Evolutionary conservation across 1,140 invertebrate genomes (phyloP).

Genomic region (Panagrolaimus sp.): DNA sequence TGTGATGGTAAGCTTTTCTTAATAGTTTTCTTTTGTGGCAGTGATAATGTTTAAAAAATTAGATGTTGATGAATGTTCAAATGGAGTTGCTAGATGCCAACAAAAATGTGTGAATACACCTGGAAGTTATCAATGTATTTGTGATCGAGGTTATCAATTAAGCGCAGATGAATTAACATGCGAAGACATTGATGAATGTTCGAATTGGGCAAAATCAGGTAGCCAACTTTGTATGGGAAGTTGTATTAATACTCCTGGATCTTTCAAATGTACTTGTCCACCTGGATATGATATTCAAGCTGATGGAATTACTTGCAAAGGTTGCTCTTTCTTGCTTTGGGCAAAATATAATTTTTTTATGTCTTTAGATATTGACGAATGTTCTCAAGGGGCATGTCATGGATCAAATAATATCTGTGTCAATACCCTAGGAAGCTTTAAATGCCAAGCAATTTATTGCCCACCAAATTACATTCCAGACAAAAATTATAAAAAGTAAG

Average conservation of each 20-base stretch:
- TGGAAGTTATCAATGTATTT: slow-evolving; percentile 55
- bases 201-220: slow-evolving; percentile 36
- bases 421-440: slow-evolving; percentile 73
- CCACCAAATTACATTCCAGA: slow-evolving; percentile 74
- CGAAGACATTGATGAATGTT: slow-evolving; percentile 61
- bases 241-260: slow-evolving; percentile 48
- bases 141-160: slow-evolving; percentile 62
- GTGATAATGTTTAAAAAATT: neutral
- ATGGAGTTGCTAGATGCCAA: slow-evolving; percentile 28
- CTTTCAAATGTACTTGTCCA: slow-evolving; percentile 52
- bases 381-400: slow-evolving; percentile 43
- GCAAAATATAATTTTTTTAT: neutral
- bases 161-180: slow-evolving; percentile 54
- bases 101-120: slow-evolving; percentile 42
- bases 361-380: slow-evolving; percentile 59
- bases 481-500: slow-evolving; percentile 70
- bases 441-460: slow-evolving; percentile 78
- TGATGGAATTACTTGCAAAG: slow-evolving; percentile 53
- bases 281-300: slow-evolving; percentile 41
- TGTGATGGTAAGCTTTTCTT: slow-evolving; percentile 49
- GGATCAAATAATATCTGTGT: slow-evolving; percentile 57
- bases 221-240: slow-evolving; percentile 42
- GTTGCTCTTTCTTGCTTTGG: too few relatives aligned
- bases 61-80: slow-evolving; percentile 40
- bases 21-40: slow-evolving; percentile 13